A percentile compares a stretch with the other conserved stretches of the same genome.
Conservation (phyloP, 2,888 invertebrate species). For the Globia sparganii region DNA sequence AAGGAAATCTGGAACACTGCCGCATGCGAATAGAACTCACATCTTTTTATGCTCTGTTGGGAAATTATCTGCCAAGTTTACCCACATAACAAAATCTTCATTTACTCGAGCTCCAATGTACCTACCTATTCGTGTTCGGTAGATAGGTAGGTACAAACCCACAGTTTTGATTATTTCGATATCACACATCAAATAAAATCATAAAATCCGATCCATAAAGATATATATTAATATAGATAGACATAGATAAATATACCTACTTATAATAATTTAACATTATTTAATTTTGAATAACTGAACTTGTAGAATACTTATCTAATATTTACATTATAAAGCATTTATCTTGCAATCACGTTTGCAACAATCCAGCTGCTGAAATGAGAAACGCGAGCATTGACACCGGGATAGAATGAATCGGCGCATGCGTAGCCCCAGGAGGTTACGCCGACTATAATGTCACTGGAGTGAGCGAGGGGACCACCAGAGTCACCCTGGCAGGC, state of each 20-base stretch:
- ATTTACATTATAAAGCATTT: neutral
- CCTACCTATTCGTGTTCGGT: neutral
- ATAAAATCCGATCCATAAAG: neutral
- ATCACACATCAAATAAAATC: neutral
- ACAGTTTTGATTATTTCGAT: neutral
- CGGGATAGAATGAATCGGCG: constrained; percentile 84
- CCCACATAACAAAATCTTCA: no score
- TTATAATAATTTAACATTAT: neutral
- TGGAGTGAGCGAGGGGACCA: constrained; percentile 83
- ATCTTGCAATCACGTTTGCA: constrained; percentile 45
- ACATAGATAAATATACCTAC: neutral
- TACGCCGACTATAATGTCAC: constrained; percentile 82
- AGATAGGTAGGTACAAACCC: neutral
- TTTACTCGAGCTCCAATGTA: no score
- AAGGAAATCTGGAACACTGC: no score
- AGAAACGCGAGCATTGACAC: constrained; percentile 87
- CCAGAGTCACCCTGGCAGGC: constrained; percentile 89
- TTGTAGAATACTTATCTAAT: neutral
- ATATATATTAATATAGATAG: neutral
- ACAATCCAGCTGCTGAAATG: constrained; percentile 76
- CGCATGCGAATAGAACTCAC: no score
- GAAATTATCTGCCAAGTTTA: no score
- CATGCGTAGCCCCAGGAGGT: constrained; percentile 88
- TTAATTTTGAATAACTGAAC: neutral
- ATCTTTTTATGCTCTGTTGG: no score